Conservation (phyloP, 1,140 invertebrate genomes). For the Tetramorium alpestre region DNA sequence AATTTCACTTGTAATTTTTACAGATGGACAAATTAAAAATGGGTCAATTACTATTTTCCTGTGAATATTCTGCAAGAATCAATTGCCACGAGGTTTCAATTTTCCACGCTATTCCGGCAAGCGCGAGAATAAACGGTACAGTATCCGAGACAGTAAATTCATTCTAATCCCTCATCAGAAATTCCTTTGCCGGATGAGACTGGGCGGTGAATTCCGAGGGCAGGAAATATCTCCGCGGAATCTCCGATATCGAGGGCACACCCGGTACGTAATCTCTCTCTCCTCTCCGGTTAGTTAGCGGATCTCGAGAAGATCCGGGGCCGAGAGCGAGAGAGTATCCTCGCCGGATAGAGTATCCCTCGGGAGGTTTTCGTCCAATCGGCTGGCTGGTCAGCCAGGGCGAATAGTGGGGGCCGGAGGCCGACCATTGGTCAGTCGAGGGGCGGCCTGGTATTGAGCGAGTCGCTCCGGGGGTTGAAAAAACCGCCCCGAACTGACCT, state of each 20-base stretch:
- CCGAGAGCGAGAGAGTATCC: slow-evolving; percentile 71
- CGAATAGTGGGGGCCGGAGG: slow-evolving; percentile 79
- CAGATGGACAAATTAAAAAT: not conserved
- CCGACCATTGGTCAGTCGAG: slow-evolving; percentile 84
- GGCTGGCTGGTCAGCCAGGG: slow-evolving; percentile 82
- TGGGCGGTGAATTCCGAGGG: slow-evolving; percentile 51
- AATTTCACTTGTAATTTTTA: not conserved
- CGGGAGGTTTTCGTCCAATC: slow-evolving; percentile 83
- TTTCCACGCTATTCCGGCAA: slow-evolving; percentile 32
- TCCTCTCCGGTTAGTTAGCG: slow-evolving; percentile 83
- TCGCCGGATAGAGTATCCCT: slow-evolving; percentile 82
- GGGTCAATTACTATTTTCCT: not conserved
- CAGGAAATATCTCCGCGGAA: slow-evolving; percentile 52
- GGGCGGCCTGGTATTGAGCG: slow-evolving; percentile 84
- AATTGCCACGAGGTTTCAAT: slow-evolving; percentile 53
- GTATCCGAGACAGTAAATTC: slow-evolving; percentile 67
- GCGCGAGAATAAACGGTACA: slow-evolving; percentile 61
- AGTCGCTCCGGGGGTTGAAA: slow-evolving; percentile 83
- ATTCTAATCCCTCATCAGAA: slow-evolving; percentile 72
- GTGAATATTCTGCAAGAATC: slow-evolving; percentile 50
- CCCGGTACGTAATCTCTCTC: slow-evolving; percentile 82
- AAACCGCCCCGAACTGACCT: slow-evolving; percentile 86
- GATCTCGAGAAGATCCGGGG: slow-evolving; percentile 79
- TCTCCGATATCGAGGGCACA: slow-evolving; percentile 71
- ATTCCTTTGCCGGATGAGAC: slow-evolving; percentile 70